Evolutionary conservation across 1,140 invertebrate species (phyloP), one percentile per base, ranked within the genome.

Genomic region (Drosophila mauritiana): DNA sequence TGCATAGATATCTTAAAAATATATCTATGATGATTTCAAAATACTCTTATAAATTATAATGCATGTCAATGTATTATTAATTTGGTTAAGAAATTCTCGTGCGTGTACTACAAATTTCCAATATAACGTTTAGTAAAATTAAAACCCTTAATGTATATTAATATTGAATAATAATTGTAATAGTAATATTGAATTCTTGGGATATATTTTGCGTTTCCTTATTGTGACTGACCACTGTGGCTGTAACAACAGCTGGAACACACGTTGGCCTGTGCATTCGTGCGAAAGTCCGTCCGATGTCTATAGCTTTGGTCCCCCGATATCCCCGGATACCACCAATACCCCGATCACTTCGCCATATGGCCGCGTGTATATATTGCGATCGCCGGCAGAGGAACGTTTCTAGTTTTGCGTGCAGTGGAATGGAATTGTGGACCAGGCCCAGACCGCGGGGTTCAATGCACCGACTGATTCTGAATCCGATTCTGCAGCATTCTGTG

Each of bases 341-440:
- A 49, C 69, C 63, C 77, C 57, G 62, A 61, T 63, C 51, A 45
- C 57, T 49, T 59, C 61, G 57, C 65, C 68, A 72, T 75, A 68
- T 72, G 73, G 55, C 74, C 69, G 75, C 34, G 63, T 46, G 15
- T 73, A 61, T 82, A 61, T 88, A 75, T 53, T 46, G 36, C 57
- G 55, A 25, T 57, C 46, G 54, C 36, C 52, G 48, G 52, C 40
- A 49, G 40, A 52, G 34, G 68, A 72, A 56, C 68, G 68, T 88
- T 86, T 88, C 84, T 89, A 88, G 84, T 88, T 88, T 86, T 86
- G 82, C 64, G 64, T 68, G 46, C 64, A 68, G 64, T 86, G 83
- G 84, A 79, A 68, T 70, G 75, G 74, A 62, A 79, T 72, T 72
- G 59, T 65, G 72, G 70, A 75, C 74, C 57, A 55, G 73, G 65